Base-by-base conservation (phyloP, 2,113 vertebrate genomes). In the Trachemys scripta region DNA sequence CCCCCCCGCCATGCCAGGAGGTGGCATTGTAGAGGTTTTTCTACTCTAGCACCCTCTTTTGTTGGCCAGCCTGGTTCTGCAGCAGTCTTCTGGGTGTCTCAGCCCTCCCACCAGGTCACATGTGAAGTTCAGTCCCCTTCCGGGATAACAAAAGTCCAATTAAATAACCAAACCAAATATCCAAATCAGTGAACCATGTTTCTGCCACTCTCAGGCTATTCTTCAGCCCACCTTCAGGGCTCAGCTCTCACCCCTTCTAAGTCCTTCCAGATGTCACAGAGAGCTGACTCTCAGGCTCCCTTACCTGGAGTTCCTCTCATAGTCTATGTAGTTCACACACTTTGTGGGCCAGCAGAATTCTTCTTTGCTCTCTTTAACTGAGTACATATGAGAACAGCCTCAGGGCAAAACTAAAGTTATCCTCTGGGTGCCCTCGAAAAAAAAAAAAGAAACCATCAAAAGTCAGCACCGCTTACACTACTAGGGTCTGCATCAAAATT, bases 401-500 rank as follows among this genome's bases (percentile, higher is more conserved):
- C 65, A 72, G 19, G 35, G 8, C 19, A 72, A 19, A 72, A 72
- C 9, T 8, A 38, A 72, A 72, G n/a, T 69, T 72, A 72, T 72
- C 35, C n/a, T n/a, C 35, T 69, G 62, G 35, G 62, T n/a, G 35
- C 65, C 19, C 2, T n/a, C 65, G 19, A 47, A 45, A 78, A 29
- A 79, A 27, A 11, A 27, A 11, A 35, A 49, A 83, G 45, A 25
- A 29, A 5, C 3, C 42, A 24, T 13, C n/a, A 10, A 5, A 6
- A 38, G 3, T 62, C 45, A 1, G 0, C 8, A 82, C 16, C 1
- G 22, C n/a, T 17, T 29, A 29, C 1, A 17, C 59, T 19, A 5
- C 12, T 45, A 5, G 2, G 10, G 3, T 47, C 25, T 35, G 29
- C 11, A 2, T 78, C 10, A 50, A 12, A 10, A 0, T 0, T 42